phyloP scores from a whole-genome alignment of 1,140 invertebrate species.

The Drosophila santomea region DNA sequence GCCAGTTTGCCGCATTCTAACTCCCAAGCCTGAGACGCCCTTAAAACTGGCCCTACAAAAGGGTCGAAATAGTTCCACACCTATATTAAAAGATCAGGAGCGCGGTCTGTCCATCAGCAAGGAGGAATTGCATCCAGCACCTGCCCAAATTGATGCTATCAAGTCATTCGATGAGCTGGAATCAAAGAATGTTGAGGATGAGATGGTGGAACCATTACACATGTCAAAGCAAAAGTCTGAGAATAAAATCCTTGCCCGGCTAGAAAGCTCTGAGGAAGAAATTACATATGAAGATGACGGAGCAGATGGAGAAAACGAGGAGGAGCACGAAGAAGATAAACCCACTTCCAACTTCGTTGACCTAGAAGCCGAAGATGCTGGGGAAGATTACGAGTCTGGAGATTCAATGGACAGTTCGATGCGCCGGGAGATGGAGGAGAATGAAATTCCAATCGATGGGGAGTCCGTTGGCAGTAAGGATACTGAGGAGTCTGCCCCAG shows the following conservation, averaged over 20 bases:
- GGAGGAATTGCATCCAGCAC: constrained; percentile 13
- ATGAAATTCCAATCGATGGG: constrained; percentile 60
- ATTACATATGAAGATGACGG: constrained; percentile 7
- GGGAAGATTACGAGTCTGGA: constrained; percentile 66
- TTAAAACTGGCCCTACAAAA: constrained; percentile 26
- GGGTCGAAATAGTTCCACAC: constrained; percentile 60
- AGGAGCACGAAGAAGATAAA: neutral
- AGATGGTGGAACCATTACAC: neutral
- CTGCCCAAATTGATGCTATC: constrained; percentile 52
- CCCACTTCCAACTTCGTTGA: neutral
- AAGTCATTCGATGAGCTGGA: constrained; percentile 25
- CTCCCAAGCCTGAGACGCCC: neutral
- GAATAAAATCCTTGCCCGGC: neutral
- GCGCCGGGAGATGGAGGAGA: constrained; percentile 60
- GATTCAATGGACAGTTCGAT: constrained; percentile 70
- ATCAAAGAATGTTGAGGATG: neutral
- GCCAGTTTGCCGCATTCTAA: neutral
- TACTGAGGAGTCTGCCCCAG: constrained; percentile 34
- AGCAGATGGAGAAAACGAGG: neutral
- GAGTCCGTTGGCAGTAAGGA: constrained; percentile 79
- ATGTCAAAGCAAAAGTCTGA: constrained; percentile 8
- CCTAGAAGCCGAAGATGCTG: constrained; percentile 17
- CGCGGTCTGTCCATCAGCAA: neutral
- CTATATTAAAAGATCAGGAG: constrained; percentile 37
- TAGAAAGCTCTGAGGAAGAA: constrained; percentile 33